phyloP scores from a whole-genome alignment of 2,888 invertebrate genomes.

The Diarsia rubi region DNA sequence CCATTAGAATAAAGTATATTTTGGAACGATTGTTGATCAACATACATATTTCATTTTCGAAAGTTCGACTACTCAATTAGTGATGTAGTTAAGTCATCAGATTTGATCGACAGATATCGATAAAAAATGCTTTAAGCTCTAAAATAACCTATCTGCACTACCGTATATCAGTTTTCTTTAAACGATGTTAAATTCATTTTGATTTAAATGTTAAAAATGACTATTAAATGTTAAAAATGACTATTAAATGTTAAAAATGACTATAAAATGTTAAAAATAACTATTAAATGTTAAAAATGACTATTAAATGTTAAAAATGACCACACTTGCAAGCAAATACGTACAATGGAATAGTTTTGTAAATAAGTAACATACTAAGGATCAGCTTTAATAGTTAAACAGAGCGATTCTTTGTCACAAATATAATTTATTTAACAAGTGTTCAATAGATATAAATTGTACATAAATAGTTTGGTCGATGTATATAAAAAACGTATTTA shows the following conservation, averaged over 20 bases:
- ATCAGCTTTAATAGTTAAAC: slow-evolving; percentile 84
- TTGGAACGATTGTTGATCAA: too few relatives aligned
- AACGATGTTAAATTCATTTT: not conserved
- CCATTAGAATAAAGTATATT: too few relatives aligned
- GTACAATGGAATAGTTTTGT: slow-evolving; percentile 56
- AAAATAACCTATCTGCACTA: not conserved
- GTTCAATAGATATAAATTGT: slow-evolving; percentile 81
- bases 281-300: too few relatives aligned
- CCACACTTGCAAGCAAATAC: slow-evolving; percentile 28
- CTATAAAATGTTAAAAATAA: too few relatives aligned
- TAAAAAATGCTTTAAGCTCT: not conserved
- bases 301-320: not conserved
- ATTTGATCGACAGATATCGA: too few relatives aligned
- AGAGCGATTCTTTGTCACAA: slow-evolving; percentile 71
- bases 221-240: too few relatives aligned
- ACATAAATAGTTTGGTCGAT: slow-evolving; percentile 70
- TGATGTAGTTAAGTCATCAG: too few relatives aligned
- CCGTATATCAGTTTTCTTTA: too few relatives aligned
- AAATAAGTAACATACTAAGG: slow-evolving; percentile 71
- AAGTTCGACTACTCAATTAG: too few relatives aligned
- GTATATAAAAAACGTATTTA: slow-evolving; percentile 81
- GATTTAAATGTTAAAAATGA: not conserved
- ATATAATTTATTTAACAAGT: slow-evolving; percentile 73
- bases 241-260: too few relatives aligned
- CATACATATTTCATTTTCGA: too few relatives aligned